A percentile compares a stretch with the other conserved stretches of the same genome.
Evolutionary conservation across 2,888 invertebrate genomes (phyloP).

Genomic region (Oscheius sp.): DNA sequence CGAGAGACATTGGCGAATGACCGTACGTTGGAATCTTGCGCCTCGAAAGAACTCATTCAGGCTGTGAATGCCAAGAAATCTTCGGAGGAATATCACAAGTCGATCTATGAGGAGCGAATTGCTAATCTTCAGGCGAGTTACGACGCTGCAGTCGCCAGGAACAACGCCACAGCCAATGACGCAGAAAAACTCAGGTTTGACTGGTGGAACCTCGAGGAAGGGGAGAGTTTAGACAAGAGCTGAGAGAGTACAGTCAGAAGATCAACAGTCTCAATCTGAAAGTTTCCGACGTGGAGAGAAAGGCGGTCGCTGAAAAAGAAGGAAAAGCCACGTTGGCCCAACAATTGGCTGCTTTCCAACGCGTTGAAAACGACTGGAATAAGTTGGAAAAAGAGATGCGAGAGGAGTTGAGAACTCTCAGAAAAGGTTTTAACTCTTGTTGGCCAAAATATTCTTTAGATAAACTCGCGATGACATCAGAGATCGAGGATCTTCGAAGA

Average conservation of each 20-base stretch:
- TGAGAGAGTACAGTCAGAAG: constrained; percentile 27
- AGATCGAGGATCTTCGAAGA: constrained; percentile 50
- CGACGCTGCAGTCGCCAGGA: constrained; percentile 27
- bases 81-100: constrained; percentile 30
- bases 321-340: constrained; percentile 33
- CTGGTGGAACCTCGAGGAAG: too few relatives aligned
- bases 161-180: constrained; percentile 32
- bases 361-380: constrained; percentile 50
- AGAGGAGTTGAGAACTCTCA: constrained; percentile 50
- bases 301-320: constrained; percentile 36
- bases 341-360: constrained; percentile 35
- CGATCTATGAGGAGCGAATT: constrained; percentile 29
- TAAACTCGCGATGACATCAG: constrained; percentile 49
- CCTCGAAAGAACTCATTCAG: neutral
- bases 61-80: constrained; percentile 32
- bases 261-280: constrained; percentile 23
- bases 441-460: constrained; percentile 31
- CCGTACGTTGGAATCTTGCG: constrained; percentile 11
- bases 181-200: constrained; percentile 34
- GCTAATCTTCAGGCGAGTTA: constrained; percentile 28
- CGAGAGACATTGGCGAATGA: constrained; percentile 47
- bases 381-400: constrained; percentile 51
- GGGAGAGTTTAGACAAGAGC: constrained; percentile 28
- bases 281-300: constrained; percentile 36
- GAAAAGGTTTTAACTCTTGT: constrained; percentile 33